A percentile compares a stretch with the other conserved stretches of the same genome.
Conservation (phyloP, 1,140 invertebrate genomes). For the Yoshiicerus persimilis region DNA sequence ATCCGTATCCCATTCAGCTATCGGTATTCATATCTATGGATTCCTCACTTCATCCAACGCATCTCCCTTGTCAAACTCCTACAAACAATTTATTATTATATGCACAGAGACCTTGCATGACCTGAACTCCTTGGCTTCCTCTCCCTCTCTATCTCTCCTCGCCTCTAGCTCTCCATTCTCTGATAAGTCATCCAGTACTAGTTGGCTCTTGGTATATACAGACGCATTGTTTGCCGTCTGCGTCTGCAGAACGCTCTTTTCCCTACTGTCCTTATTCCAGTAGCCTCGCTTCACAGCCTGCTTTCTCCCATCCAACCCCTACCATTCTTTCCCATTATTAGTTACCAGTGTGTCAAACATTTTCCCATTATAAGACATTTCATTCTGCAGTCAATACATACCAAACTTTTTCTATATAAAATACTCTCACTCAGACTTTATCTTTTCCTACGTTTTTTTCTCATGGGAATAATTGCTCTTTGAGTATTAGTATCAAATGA, state of each 20-base stretch:
- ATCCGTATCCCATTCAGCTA: constrained; percentile 5
- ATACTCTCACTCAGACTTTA: not conserved
- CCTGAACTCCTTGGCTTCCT: not conserved
- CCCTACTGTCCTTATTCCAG: not conserved
- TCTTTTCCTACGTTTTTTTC: not conserved
- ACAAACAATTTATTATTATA: not conserved
- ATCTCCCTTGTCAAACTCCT: not conserved
- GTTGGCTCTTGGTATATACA: no score
- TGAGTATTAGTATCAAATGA: not conserved
- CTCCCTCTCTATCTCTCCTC: not conserved
- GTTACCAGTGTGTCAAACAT: not conserved
- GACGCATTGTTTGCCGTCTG: not conserved
- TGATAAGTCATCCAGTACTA: not conserved
- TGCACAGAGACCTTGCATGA: not conserved
- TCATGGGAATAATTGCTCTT: not conserved
- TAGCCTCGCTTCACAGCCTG: not conserved
- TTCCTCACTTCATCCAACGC: not conserved
- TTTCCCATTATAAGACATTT: not conserved
- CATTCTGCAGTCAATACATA: not conserved
- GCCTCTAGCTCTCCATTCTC: not conserved
- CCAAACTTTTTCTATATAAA: not conserved
- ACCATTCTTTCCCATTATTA: not conserved
- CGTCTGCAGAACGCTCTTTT: not conserved
- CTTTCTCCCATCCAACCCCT: not conserved
- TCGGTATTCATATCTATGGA: not conserved